These are phyloP conservation scores for Acronicta psi DNA, from an alignment of 2,888 invertebrate species.

Conservation along the genomic window DNA sequence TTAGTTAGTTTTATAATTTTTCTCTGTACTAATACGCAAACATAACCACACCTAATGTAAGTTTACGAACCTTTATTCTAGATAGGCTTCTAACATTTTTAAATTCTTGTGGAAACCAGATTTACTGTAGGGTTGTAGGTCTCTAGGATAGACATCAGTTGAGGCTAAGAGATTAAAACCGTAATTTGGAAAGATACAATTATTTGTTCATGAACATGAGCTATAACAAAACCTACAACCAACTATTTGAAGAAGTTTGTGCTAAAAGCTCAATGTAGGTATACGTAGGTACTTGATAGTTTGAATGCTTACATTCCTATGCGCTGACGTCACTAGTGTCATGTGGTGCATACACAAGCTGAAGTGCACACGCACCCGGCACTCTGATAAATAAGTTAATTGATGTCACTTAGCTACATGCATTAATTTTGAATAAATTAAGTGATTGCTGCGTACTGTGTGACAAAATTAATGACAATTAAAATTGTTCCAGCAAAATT, in stretches of 20 bases:
- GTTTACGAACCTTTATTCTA: too few species aligned
- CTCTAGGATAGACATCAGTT: too few species aligned
- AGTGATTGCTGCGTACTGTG: conserved; percentile 27
- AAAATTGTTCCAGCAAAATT: conserved; percentile 41
- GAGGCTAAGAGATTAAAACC: not conserved
- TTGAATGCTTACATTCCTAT: conserved; percentile 40
- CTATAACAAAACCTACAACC: not conserved
- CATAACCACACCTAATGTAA: conserved; percentile 4
- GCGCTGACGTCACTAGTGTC: conserved; percentile 39
- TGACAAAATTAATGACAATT: conserved; percentile 40
- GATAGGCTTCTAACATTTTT: too few species aligned
- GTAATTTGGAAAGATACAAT: not conserved
- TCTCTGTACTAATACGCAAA: conserved; percentile 2
- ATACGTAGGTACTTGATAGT: conserved; percentile 14
- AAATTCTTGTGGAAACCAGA: too few species aligned
- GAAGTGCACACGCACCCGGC: conserved; percentile 30
- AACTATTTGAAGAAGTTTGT: not conserved
- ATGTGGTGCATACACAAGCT: conserved; percentile 44
- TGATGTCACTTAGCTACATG: conserved; percentile 40
- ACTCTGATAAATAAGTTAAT: conserved; percentile 36
- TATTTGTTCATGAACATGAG: not conserved
- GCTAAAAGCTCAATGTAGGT: conserved; percentile 7
- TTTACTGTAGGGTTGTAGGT: too few species aligned
- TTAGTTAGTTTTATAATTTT: conserved; percentile 25
- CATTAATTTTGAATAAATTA: conserved; percentile 49